A percentile compares a stretch with the other conserved stretches of the same genome.
phyloP scores from a whole-genome alignment of 2,797 vertebrate genomes.

The Choloepus didactylus region DNA sequence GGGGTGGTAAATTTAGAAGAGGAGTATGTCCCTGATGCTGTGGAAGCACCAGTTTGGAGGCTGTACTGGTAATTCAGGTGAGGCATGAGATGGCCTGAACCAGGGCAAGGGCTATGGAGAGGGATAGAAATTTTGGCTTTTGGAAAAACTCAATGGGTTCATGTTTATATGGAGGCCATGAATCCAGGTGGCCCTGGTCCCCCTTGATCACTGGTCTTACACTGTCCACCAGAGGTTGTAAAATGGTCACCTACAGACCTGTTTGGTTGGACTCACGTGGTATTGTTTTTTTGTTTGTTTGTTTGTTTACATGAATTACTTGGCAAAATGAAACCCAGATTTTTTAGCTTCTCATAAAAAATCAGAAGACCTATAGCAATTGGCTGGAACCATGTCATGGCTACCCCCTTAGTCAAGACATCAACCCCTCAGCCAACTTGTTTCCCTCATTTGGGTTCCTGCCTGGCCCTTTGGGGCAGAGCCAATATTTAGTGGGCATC shows the following conservation, averaged over 20 bases:
- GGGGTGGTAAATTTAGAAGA: background rate
- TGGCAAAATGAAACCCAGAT: conserved; percentile 15
- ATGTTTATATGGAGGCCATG: background rate
- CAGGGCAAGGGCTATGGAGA: background rate
- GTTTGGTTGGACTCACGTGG: background rate
- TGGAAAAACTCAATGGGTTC: background rate
- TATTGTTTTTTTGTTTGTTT: background rate
- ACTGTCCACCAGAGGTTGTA: background rate
- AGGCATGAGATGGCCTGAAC: background rate
- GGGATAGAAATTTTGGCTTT: background rate
- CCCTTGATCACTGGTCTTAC: background rate
- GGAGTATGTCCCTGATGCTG: background rate
- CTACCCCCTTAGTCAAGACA: too few species aligned
- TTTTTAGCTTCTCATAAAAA: conserved; percentile 27
- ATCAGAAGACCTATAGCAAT: background rate
- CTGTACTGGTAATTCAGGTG: background rate
- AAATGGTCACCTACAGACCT: background rate
- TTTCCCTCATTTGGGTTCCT: background rate
- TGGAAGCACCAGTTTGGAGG: background rate
- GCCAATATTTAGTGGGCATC: background rate
- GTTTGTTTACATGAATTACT: background rate
- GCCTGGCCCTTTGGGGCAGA: background rate
- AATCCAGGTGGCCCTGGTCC: background rate
- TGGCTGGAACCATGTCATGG: background rate
- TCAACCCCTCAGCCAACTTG: background rate